Percentiles rank a stretch among this genome's conserved stretches.
phyloP scores from a whole-genome alignment of 1,140 invertebrate species.

The Trichomalopsis sarcophagae region DNA sequence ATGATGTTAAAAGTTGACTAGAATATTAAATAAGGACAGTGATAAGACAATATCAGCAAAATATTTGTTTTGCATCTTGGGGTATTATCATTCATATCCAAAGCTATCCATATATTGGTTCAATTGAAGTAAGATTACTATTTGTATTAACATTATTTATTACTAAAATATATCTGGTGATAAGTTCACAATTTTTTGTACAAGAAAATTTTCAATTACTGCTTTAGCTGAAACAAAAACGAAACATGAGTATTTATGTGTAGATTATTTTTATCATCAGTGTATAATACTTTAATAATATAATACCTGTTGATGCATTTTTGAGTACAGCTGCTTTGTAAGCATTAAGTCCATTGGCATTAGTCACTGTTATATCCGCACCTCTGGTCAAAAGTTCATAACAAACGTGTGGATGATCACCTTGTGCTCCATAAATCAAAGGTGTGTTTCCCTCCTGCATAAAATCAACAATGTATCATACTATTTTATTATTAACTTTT shows the following conservation, averaged over 20 bases:
- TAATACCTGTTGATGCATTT: slow-evolving; percentile 75
- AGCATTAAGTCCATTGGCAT: slow-evolving; percentile 87
- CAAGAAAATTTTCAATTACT: slow-evolving; percentile 72
- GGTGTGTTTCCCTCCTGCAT: slow-evolving; percentile 89
- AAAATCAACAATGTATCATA: slow-evolving; percentile 47
- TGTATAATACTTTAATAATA: slow-evolving; percentile 44
- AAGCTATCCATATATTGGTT: not conserved
- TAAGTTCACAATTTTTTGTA: slow-evolving; percentile 65
- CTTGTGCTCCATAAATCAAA: slow-evolving; percentile 91
- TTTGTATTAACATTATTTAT: slow-evolving; percentile 34
- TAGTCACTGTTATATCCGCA: slow-evolving; percentile 86
- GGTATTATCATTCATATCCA: slow-evolving; percentile 28
- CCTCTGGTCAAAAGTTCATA: slow-evolving; percentile 86
- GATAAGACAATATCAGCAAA: not conserved
- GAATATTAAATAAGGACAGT: not conserved
- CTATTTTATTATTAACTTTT: slow-evolving; percentile 34
- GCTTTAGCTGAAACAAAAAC: slow-evolving; percentile 70
- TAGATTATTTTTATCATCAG: not conserved
- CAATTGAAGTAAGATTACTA: slow-evolving; percentile 21
- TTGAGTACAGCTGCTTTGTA: slow-evolving; percentile 86
- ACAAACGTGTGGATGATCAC: slow-evolving; percentile 90
- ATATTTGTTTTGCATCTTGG: not conserved
- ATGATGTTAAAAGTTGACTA: not conserved
- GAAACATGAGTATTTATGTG: not conserved
- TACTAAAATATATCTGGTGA: slow-evolving; percentile 55